These are phyloP conservation scores for Chironomus striatipennis DNA, from an alignment of 1,140 invertebrate genomes.

Conservation along the genomic window DNA sequence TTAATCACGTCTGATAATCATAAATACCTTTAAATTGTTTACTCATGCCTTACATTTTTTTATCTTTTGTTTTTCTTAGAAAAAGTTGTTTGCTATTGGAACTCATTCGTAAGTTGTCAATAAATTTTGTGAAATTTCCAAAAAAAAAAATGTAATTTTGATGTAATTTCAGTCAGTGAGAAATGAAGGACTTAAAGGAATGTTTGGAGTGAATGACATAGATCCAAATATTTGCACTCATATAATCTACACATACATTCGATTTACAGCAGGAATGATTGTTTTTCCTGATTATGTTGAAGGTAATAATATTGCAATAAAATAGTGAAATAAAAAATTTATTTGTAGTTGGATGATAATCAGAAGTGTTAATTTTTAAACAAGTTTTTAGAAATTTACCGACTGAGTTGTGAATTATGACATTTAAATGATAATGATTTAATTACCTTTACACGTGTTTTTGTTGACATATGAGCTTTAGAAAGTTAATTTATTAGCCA, in stretches of 20 bases:
- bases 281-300: neutral
- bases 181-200: conserved; percentile 37
- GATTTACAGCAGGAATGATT: neutral
- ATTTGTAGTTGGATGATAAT: too few species aligned
- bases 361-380: too few species aligned
- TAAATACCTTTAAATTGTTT: too few species aligned
- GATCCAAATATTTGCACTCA: conserved; percentile 54
- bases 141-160: too few species aligned
- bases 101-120: neutral
- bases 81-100: neutral
- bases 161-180: neutral
- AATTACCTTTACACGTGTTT: too few species aligned
- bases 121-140: neutral
- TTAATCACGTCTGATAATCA: too few species aligned
- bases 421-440: too few species aligned
- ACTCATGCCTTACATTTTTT: neutral
- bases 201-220: conserved; percentile 44
- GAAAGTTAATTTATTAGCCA: too few species aligned
- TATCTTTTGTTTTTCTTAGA: neutral
- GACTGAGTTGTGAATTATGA: too few species aligned
- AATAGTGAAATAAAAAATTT: too few species aligned
- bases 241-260: conserved; percentile 50
- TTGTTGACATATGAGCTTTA: too few species aligned
- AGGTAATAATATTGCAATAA: neutral
- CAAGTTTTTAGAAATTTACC: too few species aligned